A percentile compares a stretch with the other conserved stretches of the same genome.
phyloP scores from a whole-genome alignment of 30 jellyfish, hydroid and myxozoan genomes.

The Turritopsis dohrnii region DNA sequence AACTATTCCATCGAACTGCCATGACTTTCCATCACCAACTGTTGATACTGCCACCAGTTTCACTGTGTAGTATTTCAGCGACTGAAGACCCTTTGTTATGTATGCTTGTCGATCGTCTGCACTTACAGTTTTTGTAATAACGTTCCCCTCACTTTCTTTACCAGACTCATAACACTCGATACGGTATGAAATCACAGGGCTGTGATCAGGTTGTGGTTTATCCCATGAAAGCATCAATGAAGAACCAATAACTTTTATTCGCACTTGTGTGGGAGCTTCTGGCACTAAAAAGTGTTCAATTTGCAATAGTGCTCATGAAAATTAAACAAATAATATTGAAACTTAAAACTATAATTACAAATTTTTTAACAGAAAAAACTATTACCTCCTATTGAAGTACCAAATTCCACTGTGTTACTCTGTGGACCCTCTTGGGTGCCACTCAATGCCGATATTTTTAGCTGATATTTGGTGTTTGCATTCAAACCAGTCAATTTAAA shows the following conservation, averaged over 20 bases:
- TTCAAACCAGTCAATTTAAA: background rate
- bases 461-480: background rate
- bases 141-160: background rate
- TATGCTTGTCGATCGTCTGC: background rate
- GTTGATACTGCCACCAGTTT: constrained; percentile 5
- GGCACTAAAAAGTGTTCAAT: background rate
- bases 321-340: background rate
- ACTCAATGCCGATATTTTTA: constrained; percentile 8
- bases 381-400: background rate
- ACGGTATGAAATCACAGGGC: background rate
- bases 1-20: constrained; percentile 14
- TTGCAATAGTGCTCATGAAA: background rate
- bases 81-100: background rate
- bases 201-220: background rate
- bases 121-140: background rate
- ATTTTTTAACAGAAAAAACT: background rate
- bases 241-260: constrained; percentile 3
- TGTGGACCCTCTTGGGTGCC: constrained; percentile 12
- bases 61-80: constrained; percentile 6
- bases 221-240: constrained; percentile 16
- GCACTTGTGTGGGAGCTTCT: constrained; percentile 15
- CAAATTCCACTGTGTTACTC: background rate
- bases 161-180: constrained; percentile 5
- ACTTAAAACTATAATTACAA: background rate
- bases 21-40: constrained; percentile 13